Conservation (phyloP, 2,113 vertebrate genomes). For the Pelodiscus sinensis region DNA sequence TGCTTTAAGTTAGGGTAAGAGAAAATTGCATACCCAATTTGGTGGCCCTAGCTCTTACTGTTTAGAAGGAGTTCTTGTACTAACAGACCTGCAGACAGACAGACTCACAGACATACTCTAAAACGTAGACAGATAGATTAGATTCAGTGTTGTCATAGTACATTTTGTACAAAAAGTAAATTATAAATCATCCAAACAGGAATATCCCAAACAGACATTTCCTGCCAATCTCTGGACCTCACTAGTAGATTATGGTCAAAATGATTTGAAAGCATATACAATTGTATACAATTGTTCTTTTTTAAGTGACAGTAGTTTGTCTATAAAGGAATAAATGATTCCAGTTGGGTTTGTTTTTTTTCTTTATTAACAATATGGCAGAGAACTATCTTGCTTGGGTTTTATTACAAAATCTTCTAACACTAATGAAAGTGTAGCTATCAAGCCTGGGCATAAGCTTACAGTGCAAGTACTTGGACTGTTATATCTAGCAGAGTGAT, state of each 20-base stretch:
- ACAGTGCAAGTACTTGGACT: fast-evolving
- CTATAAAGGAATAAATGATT: background rate
- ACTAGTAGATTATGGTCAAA: background rate
- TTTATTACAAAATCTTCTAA: background rate
- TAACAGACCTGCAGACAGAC: too few relatives aligned
- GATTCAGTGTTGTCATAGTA: background rate
- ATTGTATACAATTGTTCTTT: background rate
- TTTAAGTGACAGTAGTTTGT: background rate
- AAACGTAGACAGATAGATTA: too few relatives aligned
- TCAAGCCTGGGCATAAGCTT: background rate
- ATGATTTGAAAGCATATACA: background rate
- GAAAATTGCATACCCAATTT: too few relatives aligned
- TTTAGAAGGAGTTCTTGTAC: too few relatives aligned
- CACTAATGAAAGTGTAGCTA: background rate
- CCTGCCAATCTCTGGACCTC: background rate
- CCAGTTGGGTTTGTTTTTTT: background rate
- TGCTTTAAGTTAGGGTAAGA: too few relatives aligned
- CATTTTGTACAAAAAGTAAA: conserved; percentile 33
- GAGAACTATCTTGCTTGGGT: background rate
- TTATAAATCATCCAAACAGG: conserved; percentile 25
- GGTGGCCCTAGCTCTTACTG: too few relatives aligned
- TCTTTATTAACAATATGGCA: background rate
- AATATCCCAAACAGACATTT: background rate
- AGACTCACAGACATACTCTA: too few relatives aligned
- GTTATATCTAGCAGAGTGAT: background rate